Conservation (phyloP, 2,888 invertebrate genomes). For the Oscheius myriophilus region DNA sequence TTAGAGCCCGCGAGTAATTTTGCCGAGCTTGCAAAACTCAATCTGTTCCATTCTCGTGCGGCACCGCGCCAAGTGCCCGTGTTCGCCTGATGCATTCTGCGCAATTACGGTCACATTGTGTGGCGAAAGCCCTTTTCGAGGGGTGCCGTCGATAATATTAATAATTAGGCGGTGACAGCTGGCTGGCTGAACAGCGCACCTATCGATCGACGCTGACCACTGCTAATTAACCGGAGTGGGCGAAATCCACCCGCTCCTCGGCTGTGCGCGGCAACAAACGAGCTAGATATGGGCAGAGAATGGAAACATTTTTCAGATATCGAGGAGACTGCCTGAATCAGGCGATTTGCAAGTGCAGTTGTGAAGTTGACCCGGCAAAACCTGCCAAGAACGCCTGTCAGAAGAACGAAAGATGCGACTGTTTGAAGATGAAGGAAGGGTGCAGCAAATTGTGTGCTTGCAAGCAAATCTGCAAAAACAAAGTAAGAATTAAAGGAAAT, state of each 20-base stretch:
- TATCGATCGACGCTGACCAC: conserved; percentile 29
- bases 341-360: conserved; percentile 71
- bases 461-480: conserved; percentile 70
- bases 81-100: conserved; percentile 23
- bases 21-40: too few relatives aligned
- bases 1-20: too few relatives aligned
- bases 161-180: conserved; percentile 34
- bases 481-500: conserved; percentile 39
- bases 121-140: conserved; percentile 24
- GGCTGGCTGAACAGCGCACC: conserved; percentile 29
- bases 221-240: conserved; percentile 23
- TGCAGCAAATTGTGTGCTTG: conserved; percentile 70
- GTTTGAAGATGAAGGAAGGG: conserved; percentile 70
- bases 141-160: conserved; percentile 31
- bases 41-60: too few relatives aligned
- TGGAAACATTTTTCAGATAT: conserved; percentile 50
- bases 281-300: conserved; percentile 1
- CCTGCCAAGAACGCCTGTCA: conserved; percentile 69
- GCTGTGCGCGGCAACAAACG: background rate
- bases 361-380: conserved; percentile 70
- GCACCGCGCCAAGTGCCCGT: conserved; percentile 6
- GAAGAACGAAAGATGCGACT: conserved; percentile 70
- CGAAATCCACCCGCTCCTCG: background rate
- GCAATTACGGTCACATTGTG: conserved; percentile 30
- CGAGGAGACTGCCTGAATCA: conserved; percentile 71